Conservation (phyloP, 2,797 vertebrate genomes). For the Pseudochromis fuscus region DNA sequence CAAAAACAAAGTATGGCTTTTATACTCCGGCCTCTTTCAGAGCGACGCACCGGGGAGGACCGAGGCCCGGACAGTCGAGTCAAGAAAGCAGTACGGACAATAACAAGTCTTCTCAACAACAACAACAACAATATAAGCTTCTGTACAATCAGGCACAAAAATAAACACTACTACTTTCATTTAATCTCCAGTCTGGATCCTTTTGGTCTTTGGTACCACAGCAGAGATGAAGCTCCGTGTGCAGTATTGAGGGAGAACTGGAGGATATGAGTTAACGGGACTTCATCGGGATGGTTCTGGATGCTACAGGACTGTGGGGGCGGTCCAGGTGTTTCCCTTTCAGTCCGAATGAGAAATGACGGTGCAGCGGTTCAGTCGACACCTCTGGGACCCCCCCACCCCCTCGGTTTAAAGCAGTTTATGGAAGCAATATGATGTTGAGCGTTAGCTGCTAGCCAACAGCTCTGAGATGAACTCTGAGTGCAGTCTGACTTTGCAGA, state of each 20-base stretch:
- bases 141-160: slow-evolving; percentile 78
- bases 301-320: slow-evolving; percentile 37
- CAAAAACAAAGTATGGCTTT: slow-evolving; percentile 83
- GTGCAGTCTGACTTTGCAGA: neutral
- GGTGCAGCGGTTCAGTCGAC: slow-evolving; percentile 17
- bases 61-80: slow-evolving; percentile 44
- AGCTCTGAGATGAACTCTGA: neutral
- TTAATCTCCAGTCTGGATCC: slow-evolving; percentile 51
- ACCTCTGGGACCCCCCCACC: neutral
- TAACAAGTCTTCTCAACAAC: slow-evolving; percentile 35
- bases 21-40: slow-evolving; percentile 54
- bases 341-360: slow-evolving; percentile 9
- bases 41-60: slow-evolving; percentile 17
- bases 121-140: slow-evolving; percentile 61
- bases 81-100: slow-evolving; percentile 61
- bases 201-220: slow-evolving; percentile 78
- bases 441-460: neutral
- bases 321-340: slow-evolving; percentile 1
- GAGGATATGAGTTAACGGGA: slow-evolving; percentile 2
- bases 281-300: slow-evolving; percentile 7
- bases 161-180: slow-evolving; percentile 60
- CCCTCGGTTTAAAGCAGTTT: too few relatives aligned
- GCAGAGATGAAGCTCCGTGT: slow-evolving; percentile 31
- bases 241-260: neutral
- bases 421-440: slow-evolving; percentile 12